Evolutionary conservation across 35 echinoderm and acorn worm species (phyloP), one percentile per base, ranked within the genome.

Genomic region (Holothuria glaberrima): DNA sequence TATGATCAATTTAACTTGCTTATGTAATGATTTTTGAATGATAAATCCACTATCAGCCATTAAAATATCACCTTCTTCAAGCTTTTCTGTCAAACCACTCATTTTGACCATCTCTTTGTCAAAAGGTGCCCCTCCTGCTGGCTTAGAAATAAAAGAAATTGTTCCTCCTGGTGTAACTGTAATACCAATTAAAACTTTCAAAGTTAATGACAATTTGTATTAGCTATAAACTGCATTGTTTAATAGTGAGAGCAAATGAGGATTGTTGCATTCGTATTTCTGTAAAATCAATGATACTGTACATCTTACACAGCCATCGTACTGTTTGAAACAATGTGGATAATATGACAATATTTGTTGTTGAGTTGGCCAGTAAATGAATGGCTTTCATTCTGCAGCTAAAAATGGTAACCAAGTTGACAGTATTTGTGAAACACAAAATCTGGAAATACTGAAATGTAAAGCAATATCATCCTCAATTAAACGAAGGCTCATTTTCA

Each of bases 21-120:
- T 97, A 9, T 90, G 68, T 5, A 97, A 88, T 6, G 93, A 74
- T 86, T 97, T 91, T 44, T 97, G 94, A 41, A 93, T 97, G 46
- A 93, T 91, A 66, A 97, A 97, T 59, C 88, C 94, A 9, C 88
- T 46, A 45, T 97, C 94, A 36, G 94, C 94, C 91, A 97, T 93
- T 45, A 71, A 61, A 32, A 90, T 91, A 75, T 97, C 94, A 14
- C 91, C 89, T 66, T 89, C 50, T 30, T 93, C 94, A 71, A 97
- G 75, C n/a, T 58, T 36, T 14, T 92, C 86, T 22, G 85, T 59
- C 21, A 95, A 10, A 29, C 58, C 56, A 48, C 88, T 71, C 82
- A 87, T 90, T 62, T 90, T 90, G 0, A 90, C 82, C 24, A 91
- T 17, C 35, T 90, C 86, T 73, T 97, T 93, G 24, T 95, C 91